Evolutionary conservation across 2,888 invertebrate species (phyloP), one percentile per base, ranked within the genome.

Genomic region (Trachelus troglodyta): DNA sequence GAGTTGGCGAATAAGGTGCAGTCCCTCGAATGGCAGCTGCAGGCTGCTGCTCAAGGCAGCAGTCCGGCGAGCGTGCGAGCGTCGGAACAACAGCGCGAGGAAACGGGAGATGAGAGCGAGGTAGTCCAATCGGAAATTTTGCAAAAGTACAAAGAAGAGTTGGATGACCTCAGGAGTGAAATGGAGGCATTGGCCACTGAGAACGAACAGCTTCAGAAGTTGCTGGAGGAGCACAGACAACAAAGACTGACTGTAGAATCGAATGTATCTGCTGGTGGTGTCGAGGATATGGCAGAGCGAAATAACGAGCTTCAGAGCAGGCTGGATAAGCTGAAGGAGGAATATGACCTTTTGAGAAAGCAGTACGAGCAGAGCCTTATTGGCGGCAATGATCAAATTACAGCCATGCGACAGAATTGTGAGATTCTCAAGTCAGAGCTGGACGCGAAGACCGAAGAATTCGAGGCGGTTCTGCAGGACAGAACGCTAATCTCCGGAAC

Each of bases 1-100:
- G 95, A 96, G 87, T 92, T 96, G 1, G 94, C 93, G 84, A 93
- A 94, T 76, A 95, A 96, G 91, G 88, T 97, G 12, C 93, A 93
- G 76, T 92, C 92, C 69, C 89, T 94, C 12, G 89, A 92, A 35
- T 86, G 86, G 85, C 88, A 85, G 23, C 69, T 88, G 11, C 87
- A 84, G 15, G 82, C 83, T 33, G 34, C 69, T 4, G 76, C 77
- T 11, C 73, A 30, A 12, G 35, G 23, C 34, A 56, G 69, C 40
- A 69, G 56, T 15, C 40, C 37, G 12, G 78, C 69, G 23, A 35
- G 34, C 31, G 34, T 6, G 30, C 73, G 69, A 12, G 12, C 69
- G 69, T 69, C 69, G 71, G 40, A 40, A 6, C 4, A 15, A 15
- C 6, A 15, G 15, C 15, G 6, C 40, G 40, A 40, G 40, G 73